A percentile compares a stretch with the other conserved stretches of the same genome.
Conservation (phyloP, 1,140 invertebrate species). For the Chymomyza costata region DNA sequence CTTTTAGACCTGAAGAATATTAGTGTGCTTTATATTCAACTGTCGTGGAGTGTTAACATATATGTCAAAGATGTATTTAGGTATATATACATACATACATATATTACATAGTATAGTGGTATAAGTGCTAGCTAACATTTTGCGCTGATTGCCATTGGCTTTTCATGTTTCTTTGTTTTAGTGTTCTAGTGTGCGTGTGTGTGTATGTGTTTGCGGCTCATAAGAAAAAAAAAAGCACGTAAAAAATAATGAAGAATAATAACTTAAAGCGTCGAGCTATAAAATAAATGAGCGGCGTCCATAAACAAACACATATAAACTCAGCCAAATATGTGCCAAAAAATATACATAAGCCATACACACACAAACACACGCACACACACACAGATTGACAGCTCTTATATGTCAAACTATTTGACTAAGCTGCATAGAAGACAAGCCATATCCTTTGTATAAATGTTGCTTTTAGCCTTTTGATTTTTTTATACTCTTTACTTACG, state of each 20-base stretch:
- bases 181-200: background rate
- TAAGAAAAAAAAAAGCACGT: conserved; percentile 22
- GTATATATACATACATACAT: conserved; percentile 12
- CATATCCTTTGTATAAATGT: no score
- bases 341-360: background rate
- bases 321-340: conserved; percentile 35
- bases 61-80: no score
- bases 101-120: no score
- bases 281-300: conserved; percentile 61
- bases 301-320: conserved; percentile 29
- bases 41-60: no score
- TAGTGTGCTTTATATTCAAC: no score
- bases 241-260: conserved; percentile 72
- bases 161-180: background rate
- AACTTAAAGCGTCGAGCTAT: conserved; percentile 69
- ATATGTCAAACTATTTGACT: conserved; percentile 15
- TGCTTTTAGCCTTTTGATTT: no score
- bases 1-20: no score
- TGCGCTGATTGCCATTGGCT: conserved; percentile 64
- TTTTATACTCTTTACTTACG: no score
- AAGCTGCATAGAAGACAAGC: no score
- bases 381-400: conserved; percentile 9
- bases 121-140: conserved; percentile 64
- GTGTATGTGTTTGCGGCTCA: conserved; percentile 25
- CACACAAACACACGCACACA: no score